phyloP scores from a whole-genome alignment of 2,888 invertebrate genomes.

The Drosophila paramelanica region DNA sequence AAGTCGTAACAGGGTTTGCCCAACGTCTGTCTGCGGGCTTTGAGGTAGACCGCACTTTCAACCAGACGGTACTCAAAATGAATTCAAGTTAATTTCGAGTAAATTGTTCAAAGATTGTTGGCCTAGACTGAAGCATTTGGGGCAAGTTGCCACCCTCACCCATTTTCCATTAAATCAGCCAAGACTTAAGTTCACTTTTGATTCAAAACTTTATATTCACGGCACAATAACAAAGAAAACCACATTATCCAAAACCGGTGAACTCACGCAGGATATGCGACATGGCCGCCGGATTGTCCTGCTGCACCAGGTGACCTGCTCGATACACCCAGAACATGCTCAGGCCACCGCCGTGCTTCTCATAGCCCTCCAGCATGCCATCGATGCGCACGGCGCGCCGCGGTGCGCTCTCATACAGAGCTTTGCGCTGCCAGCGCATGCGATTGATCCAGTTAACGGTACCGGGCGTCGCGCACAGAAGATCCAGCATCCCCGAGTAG shows the following conservation, averaged over 20 bases:
- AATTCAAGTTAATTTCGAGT: slow-evolving; percentile 72
- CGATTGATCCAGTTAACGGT: slow-evolving; percentile 90
- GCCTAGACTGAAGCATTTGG: slow-evolving; percentile 3
- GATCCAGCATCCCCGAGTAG: slow-evolving; percentile 92
- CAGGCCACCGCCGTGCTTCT: slow-evolving; percentile 86
- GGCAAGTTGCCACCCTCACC: background rate
- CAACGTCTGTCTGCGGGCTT: slow-evolving; percentile 55
- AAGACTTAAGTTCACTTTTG: background rate
- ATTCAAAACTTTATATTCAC: slow-evolving; percentile 24
- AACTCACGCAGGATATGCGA: slow-evolving; percentile 87
- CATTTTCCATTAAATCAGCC: background rate
- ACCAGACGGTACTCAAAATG: slow-evolving; percentile 39
- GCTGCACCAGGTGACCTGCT: slow-evolving; percentile 86
- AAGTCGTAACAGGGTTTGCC: slow-evolving; percentile 16
- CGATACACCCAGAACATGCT: slow-evolving; percentile 84
- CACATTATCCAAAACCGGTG: slow-evolving; percentile 67
- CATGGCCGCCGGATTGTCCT: slow-evolving; percentile 90
- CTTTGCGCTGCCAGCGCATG: slow-evolving; percentile 88
- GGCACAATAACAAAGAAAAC: background rate
- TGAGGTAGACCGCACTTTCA: slow-evolving; percentile 66
- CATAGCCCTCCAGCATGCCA: slow-evolving; percentile 89
- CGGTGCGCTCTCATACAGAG: slow-evolving; percentile 86
- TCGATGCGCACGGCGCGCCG: slow-evolving; percentile 87
- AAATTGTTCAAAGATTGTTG: slow-evolving; percentile 68
- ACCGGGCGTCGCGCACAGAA: slow-evolving; percentile 93